Base-by-base conservation (phyloP, 2,797 vertebrate genomes). In the Lophotriccus pileatus region DNA sequence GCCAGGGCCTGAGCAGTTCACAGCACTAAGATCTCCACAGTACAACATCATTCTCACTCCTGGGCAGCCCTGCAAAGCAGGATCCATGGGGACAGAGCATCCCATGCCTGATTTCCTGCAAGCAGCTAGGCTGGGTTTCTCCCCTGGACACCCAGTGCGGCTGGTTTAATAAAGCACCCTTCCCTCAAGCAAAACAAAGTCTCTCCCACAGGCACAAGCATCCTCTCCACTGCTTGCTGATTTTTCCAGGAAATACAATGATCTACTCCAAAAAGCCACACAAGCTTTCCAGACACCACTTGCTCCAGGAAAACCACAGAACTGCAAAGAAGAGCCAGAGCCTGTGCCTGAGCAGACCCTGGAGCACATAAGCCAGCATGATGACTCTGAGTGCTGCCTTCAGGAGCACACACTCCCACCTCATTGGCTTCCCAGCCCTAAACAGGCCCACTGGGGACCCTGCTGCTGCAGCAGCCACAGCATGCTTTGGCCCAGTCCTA, bases 221-320 rank as follows among this genome's bases (percentile, higher is more conserved):
- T 21, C 15, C 43, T 75, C 62, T 67, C 49, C 12, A 4, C 24
- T 2, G 3, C 60, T 79, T 56, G 50, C 47, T 1, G 2, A 4
- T 46, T 74, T 89, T 87, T 85, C 75, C 84, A 94, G 70, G 73
- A 88, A 95, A 90, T 28, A 41, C 44, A 63, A 30, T 1, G 7
- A 8, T 32, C 67, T 69, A 17, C 28, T 76, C 67, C 81, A 89
- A 76, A 87, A 87, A 60, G 62, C 68, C 5, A 1, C 11, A 20
- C 2, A 21, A 90, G 60, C 72, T 82, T 90, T 94, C 68, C 78
- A 92, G 72, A 87, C 90, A 79, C 49, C 34, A 49, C 50, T 84
- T 15, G 6, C 59, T 93, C 41, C 67, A 92, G 70, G 74, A 90
- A 89, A 95, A 86, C 37, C 88, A 84, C 16, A 12, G 67, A 55